Conservation (phyloP, 2,113 vertebrate species). For the Trogon surrucura region DNA sequence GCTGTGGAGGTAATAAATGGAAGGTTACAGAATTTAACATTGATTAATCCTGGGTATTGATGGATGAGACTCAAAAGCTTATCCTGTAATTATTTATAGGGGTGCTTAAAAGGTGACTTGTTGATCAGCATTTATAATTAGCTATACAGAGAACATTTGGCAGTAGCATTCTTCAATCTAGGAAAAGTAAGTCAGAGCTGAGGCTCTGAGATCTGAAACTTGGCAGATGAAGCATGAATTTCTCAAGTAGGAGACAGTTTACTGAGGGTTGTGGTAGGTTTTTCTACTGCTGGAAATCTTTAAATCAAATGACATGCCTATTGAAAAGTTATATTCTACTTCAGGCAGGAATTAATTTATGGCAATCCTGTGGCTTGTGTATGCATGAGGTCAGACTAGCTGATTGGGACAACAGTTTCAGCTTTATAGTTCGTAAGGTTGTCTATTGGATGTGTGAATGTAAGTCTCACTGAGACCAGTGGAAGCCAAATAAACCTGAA, state of each 20-base stretch:
- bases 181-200: background rate
- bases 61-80: slow-evolving; percentile 10
- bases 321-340: slow-evolving; percentile 26
- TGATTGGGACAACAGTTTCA: background rate
- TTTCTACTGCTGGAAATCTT: slow-evolving; percentile 44
- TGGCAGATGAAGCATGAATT: background rate
- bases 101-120: slow-evolving; percentile 28
- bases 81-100: slow-evolving; percentile 39
- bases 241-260: background rate
- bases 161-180: background rate
- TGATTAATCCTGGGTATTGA: background rate
- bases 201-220: background rate
- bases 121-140: slow-evolving; percentile 8
- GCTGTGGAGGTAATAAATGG: background rate
- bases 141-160: background rate
- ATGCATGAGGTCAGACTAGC: slow-evolving; percentile 8
- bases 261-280: slow-evolving; percentile 1
- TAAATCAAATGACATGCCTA: slow-evolving; percentile 39
- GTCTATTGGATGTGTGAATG: background rate
- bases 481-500: background rate
- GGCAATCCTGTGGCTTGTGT: background rate
- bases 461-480: background rate
- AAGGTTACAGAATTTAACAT: background rate
- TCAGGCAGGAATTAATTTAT: slow-evolving; percentile 12
- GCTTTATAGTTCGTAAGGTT: background rate